Evolutionary conservation across 2,797 vertebrate species (phyloP).

Genomic region (Phaenicophaeus curvirostris): DNA sequence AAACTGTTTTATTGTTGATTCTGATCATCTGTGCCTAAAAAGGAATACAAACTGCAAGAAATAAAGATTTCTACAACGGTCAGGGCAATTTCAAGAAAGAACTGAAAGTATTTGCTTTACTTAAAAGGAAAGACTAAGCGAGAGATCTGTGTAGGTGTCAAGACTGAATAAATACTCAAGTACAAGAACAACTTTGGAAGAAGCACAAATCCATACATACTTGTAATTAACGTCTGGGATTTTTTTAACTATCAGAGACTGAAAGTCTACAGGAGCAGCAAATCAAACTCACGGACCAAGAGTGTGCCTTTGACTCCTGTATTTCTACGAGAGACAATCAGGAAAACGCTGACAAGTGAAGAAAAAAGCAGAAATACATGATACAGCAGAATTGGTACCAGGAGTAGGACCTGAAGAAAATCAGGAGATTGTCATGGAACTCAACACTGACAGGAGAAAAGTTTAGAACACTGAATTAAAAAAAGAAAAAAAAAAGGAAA

Average conservation of each 20-base stretch:
- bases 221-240: accelerated
- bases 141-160: not conserved
- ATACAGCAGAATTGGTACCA: not conserved
- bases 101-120: not conserved
- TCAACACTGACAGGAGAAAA: not conserved
- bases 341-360: not conserved
- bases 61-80: not conserved
- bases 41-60: not conserved
- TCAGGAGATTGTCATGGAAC: not conserved
- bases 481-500: not conserved
- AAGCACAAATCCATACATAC: not conserved
- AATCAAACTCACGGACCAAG: not conserved
- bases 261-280: not conserved
- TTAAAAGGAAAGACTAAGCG: not conserved
- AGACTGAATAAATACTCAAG: not conserved
- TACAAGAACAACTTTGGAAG: not conserved
- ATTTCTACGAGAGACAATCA: not conserved
- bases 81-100: not conserved
- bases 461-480: not conserved
- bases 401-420: not conserved
- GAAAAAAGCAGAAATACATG: not conserved
- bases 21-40: not conserved
- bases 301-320: not conserved
- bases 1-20: not conserved
- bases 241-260: not conserved